Base-by-base conservation (phyloP, 2,113 vertebrate species). In the Indicator maculatus region DNA sequence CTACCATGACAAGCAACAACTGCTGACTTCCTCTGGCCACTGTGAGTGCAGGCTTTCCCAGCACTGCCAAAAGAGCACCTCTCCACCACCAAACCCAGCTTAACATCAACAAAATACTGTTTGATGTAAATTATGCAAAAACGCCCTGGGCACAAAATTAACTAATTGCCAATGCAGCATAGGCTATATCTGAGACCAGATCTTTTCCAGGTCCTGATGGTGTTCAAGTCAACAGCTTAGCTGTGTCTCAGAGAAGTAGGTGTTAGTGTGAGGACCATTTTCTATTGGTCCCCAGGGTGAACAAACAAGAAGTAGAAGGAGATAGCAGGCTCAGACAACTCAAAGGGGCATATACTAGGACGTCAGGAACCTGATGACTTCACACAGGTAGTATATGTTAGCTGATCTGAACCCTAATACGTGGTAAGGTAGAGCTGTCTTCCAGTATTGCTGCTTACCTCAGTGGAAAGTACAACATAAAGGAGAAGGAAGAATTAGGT, bases 31-130 rank as follows among this genome's bases (percentile, higher is more conserved):
- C n/a, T 16, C 61, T 1, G 3, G 45, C 26, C 60, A 47, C 14
- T 1, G 0, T 16, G 23, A 60, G 15, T 1, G 15, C 58, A 31
- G 45, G 60, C 11, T 10, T 38, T 21, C 4, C 19, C 60, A 50
- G 39, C 20, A 18, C 23, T 44, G 44, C 19, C 64, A 80, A 16
- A 9, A 13, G 6, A 28, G 17, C 50, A 61, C 10, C n/a, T 76
- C 38, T 12, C 36, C 26, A 53, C 26, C 26, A 38, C 7, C 5
- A 8, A 21, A 31, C 7, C 2, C 0, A 4, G 11, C 16, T 78
- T 47, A 75, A 56, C 11, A 41, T 4, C 0, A 0, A 12, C 47
- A 64, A 79, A 72, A 13, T 0, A 1, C 7, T 27, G 16, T 28
- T 72, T 38, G 52, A 80, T n/a, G 23, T 61, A 70, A 90, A 88